Conservation (phyloP, 2,797 vertebrate genomes). For the Glossophaga mutica region DNA sequence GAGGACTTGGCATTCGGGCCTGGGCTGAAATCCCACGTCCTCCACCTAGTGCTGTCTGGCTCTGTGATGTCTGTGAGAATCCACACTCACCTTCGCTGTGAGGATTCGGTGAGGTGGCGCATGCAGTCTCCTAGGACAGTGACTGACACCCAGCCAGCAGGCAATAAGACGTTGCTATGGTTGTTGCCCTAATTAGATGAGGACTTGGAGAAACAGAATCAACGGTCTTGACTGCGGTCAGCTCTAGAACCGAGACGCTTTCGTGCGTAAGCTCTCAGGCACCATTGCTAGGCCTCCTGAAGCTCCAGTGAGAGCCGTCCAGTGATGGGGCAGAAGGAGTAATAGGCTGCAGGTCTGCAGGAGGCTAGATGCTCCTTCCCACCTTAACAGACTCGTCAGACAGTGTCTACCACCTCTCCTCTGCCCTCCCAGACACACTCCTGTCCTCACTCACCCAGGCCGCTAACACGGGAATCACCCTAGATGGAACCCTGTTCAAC, state of each 20-base stretch:
- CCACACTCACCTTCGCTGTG: not conserved
- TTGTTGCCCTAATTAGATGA: not conserved
- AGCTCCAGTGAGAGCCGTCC: not conserved
- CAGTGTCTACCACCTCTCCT: not conserved
- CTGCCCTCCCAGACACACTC: not conserved
- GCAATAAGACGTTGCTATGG: not conserved
- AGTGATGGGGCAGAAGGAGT: not conserved
- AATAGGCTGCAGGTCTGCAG: not conserved
- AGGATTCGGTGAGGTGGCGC: not conserved
- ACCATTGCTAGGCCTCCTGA: not conserved
- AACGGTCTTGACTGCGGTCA: not conserved
- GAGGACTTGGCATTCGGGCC: not conserved
- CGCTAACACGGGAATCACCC: not conserved
- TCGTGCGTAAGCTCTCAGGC: not conserved
- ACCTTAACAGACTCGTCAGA: not conserved
- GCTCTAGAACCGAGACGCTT: not conserved
- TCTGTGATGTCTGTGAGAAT: not conserved
- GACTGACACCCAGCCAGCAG: not conserved
- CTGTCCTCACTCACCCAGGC: not conserved
- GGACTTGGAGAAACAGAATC: not conserved
- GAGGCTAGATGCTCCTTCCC: not conserved
- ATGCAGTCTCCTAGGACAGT: not conserved
- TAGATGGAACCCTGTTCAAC: not conserved
- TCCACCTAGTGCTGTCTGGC: not conserved
- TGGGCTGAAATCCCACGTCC: not conserved